A percentile compares a stretch with the other conserved stretches of the same genome.
Evolutionary conservation across 2,888 invertebrate genomes (phyloP).

Genomic region (Apodemia zela): DNA sequence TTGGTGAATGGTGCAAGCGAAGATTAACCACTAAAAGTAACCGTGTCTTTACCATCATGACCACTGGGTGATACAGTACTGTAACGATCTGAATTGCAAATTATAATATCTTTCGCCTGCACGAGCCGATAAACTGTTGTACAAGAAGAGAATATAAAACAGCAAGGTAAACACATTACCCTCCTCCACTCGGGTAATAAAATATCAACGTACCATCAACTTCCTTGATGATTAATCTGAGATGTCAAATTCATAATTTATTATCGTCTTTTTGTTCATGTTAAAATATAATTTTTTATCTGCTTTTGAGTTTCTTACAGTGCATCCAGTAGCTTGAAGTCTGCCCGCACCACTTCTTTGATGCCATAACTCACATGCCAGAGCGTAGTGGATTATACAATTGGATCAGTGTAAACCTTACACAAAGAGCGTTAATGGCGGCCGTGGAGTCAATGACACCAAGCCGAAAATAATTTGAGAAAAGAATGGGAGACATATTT

Average conservation of each 20-base stretch:
- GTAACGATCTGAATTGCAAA: no score
- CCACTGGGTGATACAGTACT: no score
- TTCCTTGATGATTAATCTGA: not conserved
- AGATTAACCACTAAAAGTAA: no score
- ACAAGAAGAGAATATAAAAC: no score
- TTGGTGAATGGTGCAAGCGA: no score
- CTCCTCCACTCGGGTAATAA: no score
- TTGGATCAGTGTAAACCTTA: slow-evolving; percentile 10
- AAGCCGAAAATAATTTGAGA: slow-evolving; percentile 45
- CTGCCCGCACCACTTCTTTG: not conserved
- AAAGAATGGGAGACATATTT: slow-evolving; percentile 53
- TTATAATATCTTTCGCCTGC: no score
- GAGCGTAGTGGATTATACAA: slow-evolving; percentile 4
- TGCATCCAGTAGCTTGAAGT: not conserved
- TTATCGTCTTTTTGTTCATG: not conserved
- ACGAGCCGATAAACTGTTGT: no score
- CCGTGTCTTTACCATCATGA: no score
- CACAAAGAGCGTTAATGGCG: slow-evolving; percentile 26
- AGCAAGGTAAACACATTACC: no score
- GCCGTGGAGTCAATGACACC: slow-evolving; percentile 46
- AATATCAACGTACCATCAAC: no score
- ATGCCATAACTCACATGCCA: slow-evolving; percentile 4
- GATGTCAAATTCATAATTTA: not conserved
- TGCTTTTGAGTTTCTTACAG: not conserved
- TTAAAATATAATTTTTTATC: not conserved